phyloP scores from a whole-genome alignment of 1,140 invertebrate genomes.

The Camponotus vicinus region DNA sequence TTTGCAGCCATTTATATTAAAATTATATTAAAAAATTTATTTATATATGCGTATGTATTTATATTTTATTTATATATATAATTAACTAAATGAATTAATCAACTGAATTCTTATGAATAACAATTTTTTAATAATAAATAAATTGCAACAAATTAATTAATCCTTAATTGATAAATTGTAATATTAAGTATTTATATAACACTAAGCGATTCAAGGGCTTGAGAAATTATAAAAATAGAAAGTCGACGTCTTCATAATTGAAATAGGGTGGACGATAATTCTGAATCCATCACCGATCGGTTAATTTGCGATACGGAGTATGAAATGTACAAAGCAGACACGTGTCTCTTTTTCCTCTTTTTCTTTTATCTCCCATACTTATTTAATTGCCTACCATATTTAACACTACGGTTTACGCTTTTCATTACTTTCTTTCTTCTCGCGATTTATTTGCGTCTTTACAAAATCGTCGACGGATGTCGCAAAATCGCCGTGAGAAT shows the following conservation, averaged over 20 bases:
- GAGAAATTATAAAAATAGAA: not conserved
- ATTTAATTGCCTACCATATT: constrained; percentile 52
- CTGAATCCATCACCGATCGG: constrained; percentile 66
- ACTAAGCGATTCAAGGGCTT: not conserved
- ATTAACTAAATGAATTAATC: not conserved
- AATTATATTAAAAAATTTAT: constrained; percentile 2
- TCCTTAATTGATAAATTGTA: not conserved
- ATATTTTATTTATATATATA: not conserved
- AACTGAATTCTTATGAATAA: not conserved
- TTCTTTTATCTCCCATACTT: constrained; percentile 41
- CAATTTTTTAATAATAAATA: not conserved
- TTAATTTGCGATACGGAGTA: constrained; percentile 77
- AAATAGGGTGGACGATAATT: constrained; percentile 31
- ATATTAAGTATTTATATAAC: not conserved
- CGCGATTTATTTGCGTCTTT: constrained; percentile 36
- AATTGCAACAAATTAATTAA: not conserved
- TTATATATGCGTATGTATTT: not conserved
- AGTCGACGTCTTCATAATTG: constrained; percentile 4
- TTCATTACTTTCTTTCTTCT: constrained; percentile 40
- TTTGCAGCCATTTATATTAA: not conserved
- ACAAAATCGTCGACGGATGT: constrained; percentile 65
- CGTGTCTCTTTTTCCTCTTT: constrained; percentile 46
- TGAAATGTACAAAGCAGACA: constrained; percentile 82
- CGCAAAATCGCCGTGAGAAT: constrained; percentile 73
- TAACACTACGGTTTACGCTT: constrained; percentile 61